Base-by-base conservation (phyloP, 2,113 vertebrate genomes). In the Chamaetylas fuelleborni region DNA sequence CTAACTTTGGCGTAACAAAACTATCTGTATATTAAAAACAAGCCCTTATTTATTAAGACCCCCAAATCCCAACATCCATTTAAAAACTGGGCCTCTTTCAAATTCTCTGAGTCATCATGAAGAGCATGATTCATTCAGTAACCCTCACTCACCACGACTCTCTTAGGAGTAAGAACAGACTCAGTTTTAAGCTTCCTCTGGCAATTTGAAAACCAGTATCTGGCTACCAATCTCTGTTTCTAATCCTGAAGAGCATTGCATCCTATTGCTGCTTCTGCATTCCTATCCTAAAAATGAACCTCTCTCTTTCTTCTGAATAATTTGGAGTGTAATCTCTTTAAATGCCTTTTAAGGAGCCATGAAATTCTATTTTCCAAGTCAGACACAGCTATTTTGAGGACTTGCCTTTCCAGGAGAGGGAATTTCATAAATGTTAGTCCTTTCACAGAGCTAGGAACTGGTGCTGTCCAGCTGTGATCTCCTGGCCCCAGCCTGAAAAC, bases 71-170 rank as follows among this genome's bases (percentile, higher is more conserved):
- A 84, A 67, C 45, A 74, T 88, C 67, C 80, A 83, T 92, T 96
- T 82, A 60, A 91, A 97, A 96, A 82, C 66, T 93, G 90, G 70
- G 33, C 25, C 60, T 89, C 94, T 97, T 96, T 96, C 90, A 92
- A 88, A 64, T 61, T 42, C n/a, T 97, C 90, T 93, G 93, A 97
- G 87, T 96, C 95, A 96, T 95, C 83, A 86, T 77, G 89, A 86
- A 92, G 76, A 96, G 73, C 40, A 86, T 82, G 96, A 97, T 96
- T 96, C 83, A 91, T 97, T 95, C 85, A 89, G 25, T 87, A 96
- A 81, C 22, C 33, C 87, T 34, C 22, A 57, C 34, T 94, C 86
- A 87, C 60, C 70, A 38, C 1, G 31, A 53, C 70, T 92, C 87
- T 95, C 50, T 71, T 13, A 92, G 72, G 95, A 97, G 69, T 58